Evolutionary conservation across 2,888 invertebrate genomes (phyloP).

Genomic region (Scelioninae gen. 1): DNA sequence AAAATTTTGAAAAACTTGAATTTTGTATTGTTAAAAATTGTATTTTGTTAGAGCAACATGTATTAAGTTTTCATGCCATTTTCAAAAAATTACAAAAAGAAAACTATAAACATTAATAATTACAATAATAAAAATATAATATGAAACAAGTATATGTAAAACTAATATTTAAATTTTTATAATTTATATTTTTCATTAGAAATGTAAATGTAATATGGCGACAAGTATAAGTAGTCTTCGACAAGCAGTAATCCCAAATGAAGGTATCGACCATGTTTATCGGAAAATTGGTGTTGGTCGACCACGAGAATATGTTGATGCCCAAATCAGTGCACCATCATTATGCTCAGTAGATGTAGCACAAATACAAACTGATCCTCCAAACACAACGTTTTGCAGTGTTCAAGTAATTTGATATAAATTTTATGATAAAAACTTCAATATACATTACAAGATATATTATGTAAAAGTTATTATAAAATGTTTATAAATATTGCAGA

Average conservation of each 20-base stretch:
- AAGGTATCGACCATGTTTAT: constrained; percentile 63
- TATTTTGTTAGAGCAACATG: too few species aligned
- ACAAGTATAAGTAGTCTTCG: constrained; percentile 77
- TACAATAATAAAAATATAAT: too few species aligned
- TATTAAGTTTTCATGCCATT: too few species aligned
- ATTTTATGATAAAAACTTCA: too few species aligned
- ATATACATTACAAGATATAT: too few species aligned
- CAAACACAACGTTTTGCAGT: constrained; percentile 12
- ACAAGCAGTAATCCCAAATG: constrained; percentile 47
- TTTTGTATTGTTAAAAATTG: too few species aligned
- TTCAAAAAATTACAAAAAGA: background rate
- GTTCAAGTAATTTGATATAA: constrained; percentile 68
- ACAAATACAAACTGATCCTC: constrained; percentile 73
- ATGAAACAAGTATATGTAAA: background rate
- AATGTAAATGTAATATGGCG: constrained; percentile 69
- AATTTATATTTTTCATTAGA: constrained; percentile 10
- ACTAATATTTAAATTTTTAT: background rate
- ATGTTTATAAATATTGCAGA: constrained; percentile 68
- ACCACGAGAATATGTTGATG: constrained; percentile 74
- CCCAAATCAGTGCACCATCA: constrained; percentile 68
- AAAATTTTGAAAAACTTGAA: too few species aligned
- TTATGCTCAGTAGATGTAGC: constrained; percentile 58
- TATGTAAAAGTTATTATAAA: too few species aligned
- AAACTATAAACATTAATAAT: background rate
- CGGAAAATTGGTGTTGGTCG: constrained; percentile 70